Evolutionary conservation across 2,888 invertebrate genomes (phyloP).

Genomic region (Spilosoma lubricipeda): DNA sequence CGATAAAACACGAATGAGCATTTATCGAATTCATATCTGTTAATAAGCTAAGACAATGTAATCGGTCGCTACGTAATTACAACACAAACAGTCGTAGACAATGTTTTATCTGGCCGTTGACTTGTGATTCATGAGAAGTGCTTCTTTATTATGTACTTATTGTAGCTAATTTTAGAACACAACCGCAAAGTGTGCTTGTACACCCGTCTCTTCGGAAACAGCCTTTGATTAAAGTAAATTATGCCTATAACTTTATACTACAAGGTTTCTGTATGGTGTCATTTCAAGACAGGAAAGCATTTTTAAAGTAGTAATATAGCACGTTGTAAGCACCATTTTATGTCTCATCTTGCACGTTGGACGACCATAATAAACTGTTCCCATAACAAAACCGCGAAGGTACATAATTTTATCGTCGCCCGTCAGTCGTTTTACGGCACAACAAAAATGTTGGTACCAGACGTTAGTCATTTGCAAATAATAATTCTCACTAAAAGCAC

Average conservation of each 20-base stretch:
- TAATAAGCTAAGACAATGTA: conserved; percentile 71
- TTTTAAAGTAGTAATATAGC: conserved; percentile 31
- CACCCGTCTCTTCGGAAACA: conserved; percentile 25
- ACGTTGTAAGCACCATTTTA: conserved; percentile 35
- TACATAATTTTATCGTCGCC: conserved; percentile 53
- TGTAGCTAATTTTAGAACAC: conserved; percentile 44
- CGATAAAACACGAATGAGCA: conserved; percentile 68
- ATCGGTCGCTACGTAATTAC: conserved; percentile 64
- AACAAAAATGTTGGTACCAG: conserved; percentile 56
- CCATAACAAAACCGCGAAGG: conserved; percentile 59
- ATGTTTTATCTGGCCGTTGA: conserved; percentile 66
- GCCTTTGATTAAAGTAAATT: conserved; percentile 19
- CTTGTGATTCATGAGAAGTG: conserved; percentile 56
- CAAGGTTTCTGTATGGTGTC: conserved; percentile 31
- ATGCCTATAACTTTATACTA: conserved; percentile 22
- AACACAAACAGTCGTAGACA: conserved; percentile 57
- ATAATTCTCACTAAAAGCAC: conserved; percentile 62
- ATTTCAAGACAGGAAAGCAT: conserved; percentile 28
- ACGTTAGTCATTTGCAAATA: conserved; percentile 67
- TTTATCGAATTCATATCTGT: conserved; percentile 71
- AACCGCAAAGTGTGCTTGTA: conserved; percentile 23
- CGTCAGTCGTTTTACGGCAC: conserved; percentile 58
- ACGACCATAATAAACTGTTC: conserved; percentile 55
- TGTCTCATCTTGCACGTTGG: conserved; percentile 39
- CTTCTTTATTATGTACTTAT: conserved; percentile 38